Evolutionary conservation across 2,888 invertebrate genomes (phyloP), one percentile per base, ranked within the genome.

Genomic region (Brachylomia viminalis): DNA sequence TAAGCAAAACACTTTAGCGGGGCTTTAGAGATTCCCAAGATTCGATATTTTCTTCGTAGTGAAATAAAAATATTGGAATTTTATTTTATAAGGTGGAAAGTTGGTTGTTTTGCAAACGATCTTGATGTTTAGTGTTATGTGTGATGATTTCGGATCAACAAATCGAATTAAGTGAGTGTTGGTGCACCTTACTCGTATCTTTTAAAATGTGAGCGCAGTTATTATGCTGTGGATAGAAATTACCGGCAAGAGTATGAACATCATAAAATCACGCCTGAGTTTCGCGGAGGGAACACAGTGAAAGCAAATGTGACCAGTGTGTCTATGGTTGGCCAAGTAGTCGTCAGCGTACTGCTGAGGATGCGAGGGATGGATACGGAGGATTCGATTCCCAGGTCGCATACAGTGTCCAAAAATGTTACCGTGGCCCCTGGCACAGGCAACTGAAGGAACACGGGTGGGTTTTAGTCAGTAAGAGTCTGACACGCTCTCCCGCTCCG

Each of bases 1-100:
- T 84, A 76, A 83, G 70, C 70, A 80, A 83, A 80, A 77, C 64
- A 79, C 76, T 80, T 77, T 69, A 73, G 67, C 54, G 27, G 52
- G 70, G 76, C 73, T 80, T 80, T 76, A 62, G 61, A 74, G 80
- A 71, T 74, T 80, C 62, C 42, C 33, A 42, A n/a, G 45, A 58
- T 69, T 52, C 80, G 49, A 77, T 69, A 83, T 74, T 74, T 83
- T 77, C 72, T 69, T 71, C 42, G 17, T 30, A 38, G 27, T 33
- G 45, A 56, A 71, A 72, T 82, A 83, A 83, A 82, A 80, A 68
- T 70, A 79, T 83, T 83, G 49, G 42, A 20, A 42, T 33, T 79
- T 61, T 52, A 61, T 70, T 61, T 66, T 72, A 52, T 77, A 30
- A 38, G 27, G 54, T 56, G 10, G 61, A 13, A 72, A 76, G 20